A percentile compares a stretch with the other conserved stretches of the same genome.
Conservation (phyloP, 2,113 vertebrate genomes). For the Xenopus laevis region DNA sequence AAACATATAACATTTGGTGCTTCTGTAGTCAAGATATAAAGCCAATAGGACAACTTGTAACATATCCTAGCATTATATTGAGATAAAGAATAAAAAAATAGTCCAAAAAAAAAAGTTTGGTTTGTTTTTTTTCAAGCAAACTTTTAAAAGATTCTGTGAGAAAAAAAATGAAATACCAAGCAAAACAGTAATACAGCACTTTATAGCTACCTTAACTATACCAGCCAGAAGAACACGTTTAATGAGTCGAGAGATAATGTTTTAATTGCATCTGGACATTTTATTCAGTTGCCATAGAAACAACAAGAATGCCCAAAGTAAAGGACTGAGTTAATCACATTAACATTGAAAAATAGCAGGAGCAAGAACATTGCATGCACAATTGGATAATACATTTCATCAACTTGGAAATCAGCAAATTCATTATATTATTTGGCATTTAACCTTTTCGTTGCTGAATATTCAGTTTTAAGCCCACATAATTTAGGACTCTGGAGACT, state of each 20-base stretch:
- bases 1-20: no score
- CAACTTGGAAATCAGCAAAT: conserved; percentile 2
- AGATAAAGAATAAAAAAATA: no score
- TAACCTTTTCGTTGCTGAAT: not conserved
- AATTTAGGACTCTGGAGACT: no score
- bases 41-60: no score
- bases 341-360: conserved; percentile 24
- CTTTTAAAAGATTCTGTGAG: no score
- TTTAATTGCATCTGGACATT: conserved; percentile 44
- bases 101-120: no score
- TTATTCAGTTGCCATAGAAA: conserved; percentile 43
- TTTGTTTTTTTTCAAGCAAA: no score
- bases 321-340: conserved; percentile 26
- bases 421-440: conserved; percentile 3
- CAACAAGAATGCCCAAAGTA: conserved; percentile 32
- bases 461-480: not conserved
- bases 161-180: no score
- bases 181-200: no score
- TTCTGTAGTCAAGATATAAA: no score
- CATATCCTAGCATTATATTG: no score
- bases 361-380: conserved; percentile 19
- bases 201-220: conserved; percentile 10
- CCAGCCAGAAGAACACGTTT: conserved; percentile 30
- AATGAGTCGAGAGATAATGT: conserved; percentile 35
- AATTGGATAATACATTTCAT: conserved; percentile 34